A percentile compares a stretch with the other conserved stretches of the same genome.
Evolutionary conservation across 2,888 invertebrate genomes (phyloP).

Genomic region (Drosophila algonquin): DNA sequence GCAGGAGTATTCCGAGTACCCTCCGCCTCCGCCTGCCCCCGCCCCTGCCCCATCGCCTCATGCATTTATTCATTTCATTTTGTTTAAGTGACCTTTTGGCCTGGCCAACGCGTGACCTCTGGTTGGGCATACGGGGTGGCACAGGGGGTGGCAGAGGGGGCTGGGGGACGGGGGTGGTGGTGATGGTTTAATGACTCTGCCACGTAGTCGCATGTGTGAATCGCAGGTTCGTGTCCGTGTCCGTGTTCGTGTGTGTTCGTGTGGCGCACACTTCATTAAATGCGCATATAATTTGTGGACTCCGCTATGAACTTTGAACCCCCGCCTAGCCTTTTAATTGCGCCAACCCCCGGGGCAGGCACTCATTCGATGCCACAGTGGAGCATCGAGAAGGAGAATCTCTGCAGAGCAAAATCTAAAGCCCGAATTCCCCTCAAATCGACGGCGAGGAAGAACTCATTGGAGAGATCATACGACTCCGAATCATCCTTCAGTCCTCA

Average conservation of each 20-base stretch:
- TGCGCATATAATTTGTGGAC: constrained; percentile 65
- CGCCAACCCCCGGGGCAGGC: constrained; percentile 15
- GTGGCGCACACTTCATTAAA: constrained; percentile 67
- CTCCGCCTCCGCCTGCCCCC: neutral
- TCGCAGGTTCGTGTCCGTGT: constrained; percentile 10
- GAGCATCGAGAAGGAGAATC: neutral
- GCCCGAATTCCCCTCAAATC: too few relatives aligned
- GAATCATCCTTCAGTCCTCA: too few relatives aligned
- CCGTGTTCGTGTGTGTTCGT: constrained; percentile 27
- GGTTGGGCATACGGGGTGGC: constrained; percentile 1
- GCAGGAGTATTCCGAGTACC: neutral
- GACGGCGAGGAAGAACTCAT: too few relatives aligned
- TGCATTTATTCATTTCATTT: constrained; percentile 65
- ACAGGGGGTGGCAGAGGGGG: neutral
- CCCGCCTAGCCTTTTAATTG: constrained; percentile 52
- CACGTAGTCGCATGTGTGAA: constrained; percentile 61
- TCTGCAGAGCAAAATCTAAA: neutral
- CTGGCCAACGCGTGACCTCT: constrained; percentile 54
- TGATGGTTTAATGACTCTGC: constrained; percentile 49
- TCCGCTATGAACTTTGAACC: constrained; percentile 50
- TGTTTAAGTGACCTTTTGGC: constrained; percentile 60
- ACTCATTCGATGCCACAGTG: constrained; percentile 17
- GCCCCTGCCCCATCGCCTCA: constrained; percentile 23
- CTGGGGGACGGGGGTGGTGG: neutral
- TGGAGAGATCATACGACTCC: too few relatives aligned